Evolutionary conservation across 2,797 vertebrate genomes (phyloP), one percentile per base, ranked within the genome.

Genomic region (Amblyraja radiata): DNA sequence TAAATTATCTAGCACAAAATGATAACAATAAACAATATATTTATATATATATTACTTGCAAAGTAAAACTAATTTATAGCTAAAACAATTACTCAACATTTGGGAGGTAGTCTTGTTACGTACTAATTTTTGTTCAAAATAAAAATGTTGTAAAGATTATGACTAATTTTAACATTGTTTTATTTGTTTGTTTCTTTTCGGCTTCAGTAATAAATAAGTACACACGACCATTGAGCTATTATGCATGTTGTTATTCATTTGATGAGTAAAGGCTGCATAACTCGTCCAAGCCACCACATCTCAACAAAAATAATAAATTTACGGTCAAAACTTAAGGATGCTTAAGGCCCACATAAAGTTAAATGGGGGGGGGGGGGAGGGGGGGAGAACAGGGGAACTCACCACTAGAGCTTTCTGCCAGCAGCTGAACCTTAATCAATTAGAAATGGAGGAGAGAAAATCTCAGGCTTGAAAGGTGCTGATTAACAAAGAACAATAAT

Each of bases 1-100:
- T 76, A 92, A 92, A 92, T 92, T 76, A 92, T 9, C 90, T 54
- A 28, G 39, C 88, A 76, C 39, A 76, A 54, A 39, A 76, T 1
- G 6, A 25, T 54, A 92, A 92, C 90, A 74, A 91, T 91, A 91
- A 91, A 91, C 71, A 90, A 90, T 90, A 63, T 23, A 68, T 39
- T n/a, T 54, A 73, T 73, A 73, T 23, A 83, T 28, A 74, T 73
- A 73, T 71, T 36, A 65, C 11, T 74, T 92, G 74, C 73, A 76
- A 74, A 54, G 74, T 74, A 11, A 74, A 54, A 39, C 23, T 54
- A 76, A 74, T 58, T 76, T 92, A 68, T 74, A 76, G 71, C 21
- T 92, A 54, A 74, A 74, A 21, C 8, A 28, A 74, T 92, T 74
- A 39, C 90, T 92, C 46, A 36, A n/a, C 71, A 11, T 25, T 92